phyloP scores from a whole-genome alignment of 1,140 invertebrate species.

The Gonioctena quinquepunctata region DNA sequence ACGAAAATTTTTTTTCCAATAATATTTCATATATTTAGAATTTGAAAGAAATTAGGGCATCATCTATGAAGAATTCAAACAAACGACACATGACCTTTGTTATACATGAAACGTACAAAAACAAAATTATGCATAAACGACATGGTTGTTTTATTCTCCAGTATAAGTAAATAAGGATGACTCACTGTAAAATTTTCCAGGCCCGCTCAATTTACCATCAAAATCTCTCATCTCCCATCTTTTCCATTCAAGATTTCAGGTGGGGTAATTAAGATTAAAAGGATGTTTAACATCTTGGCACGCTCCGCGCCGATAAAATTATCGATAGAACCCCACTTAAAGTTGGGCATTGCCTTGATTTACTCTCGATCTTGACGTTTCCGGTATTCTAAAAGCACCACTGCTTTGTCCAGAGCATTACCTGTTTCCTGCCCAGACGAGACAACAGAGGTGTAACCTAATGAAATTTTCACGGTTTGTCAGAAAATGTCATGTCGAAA shows the following conservation, averaged over 20 bases:
- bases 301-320: slow-evolving; percentile 31
- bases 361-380: slow-evolving; percentile 12
- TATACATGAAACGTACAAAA: no score
- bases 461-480: neutral
- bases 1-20: no score
- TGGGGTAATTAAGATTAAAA: slow-evolving; percentile 3
- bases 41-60: no score
- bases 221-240: neutral
- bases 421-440: slow-evolving; percentile 11
- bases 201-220: no score
- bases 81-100: no score
- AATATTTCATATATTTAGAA: no score
- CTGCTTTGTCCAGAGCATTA: neutral
- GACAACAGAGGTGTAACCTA: neutral
- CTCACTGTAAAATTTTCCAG: neutral
- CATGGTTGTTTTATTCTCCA: no score
- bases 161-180: no score
- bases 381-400: slow-evolving; percentile 4
- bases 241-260: neutral
- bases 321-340: slow-evolving; percentile 44
- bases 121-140: no score
- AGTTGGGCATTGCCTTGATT: slow-evolving; percentile 13
- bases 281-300: slow-evolving; percentile 8
- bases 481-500: neutral
- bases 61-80: no score